These are phyloP conservation scores for Oxygymnocypris stewartii DNA, from an alignment of 2,113 vertebrate genomes.

Conservation along the genomic window DNA sequence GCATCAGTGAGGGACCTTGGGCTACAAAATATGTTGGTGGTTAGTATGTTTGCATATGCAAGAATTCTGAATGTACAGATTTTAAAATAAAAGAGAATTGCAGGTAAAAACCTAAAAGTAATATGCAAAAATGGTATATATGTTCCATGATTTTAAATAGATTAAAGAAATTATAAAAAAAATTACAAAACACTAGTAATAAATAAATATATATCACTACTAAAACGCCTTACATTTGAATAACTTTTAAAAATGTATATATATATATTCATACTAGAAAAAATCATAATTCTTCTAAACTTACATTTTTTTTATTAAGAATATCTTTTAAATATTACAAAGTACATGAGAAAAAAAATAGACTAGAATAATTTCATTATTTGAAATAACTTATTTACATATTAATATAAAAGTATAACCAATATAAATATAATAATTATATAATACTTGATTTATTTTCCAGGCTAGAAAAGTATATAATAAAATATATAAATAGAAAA, in stretches of 20 bases:
- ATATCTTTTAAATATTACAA: too few relatives aligned
- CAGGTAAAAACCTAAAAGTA: neutral
- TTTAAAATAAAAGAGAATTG: neutral
- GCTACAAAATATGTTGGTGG: conserved; percentile 50
- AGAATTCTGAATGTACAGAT: neutral
- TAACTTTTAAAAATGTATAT: neutral
- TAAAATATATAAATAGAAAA: too few relatives aligned
- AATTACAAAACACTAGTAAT: too few relatives aligned
- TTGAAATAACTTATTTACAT: neutral
- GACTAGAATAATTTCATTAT: too few relatives aligned
- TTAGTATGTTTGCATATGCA: neutral
- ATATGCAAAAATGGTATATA: neutral
- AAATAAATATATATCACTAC: too few relatives aligned
- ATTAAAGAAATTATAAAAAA: neutral
- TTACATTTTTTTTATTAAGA: too few relatives aligned
- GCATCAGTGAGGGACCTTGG: conserved; percentile 73
- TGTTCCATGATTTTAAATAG: neutral
- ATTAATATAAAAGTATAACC: neutral
- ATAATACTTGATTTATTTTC: neutral
- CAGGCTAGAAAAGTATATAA: neutral
- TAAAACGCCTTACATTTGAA: neutral
- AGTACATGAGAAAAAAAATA: too few relatives aligned
- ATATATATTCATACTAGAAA: too few relatives aligned
- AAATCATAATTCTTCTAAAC: too few relatives aligned
- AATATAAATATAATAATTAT: neutral